Conservation (phyloP, 2,113 vertebrate species). For the sheep (Ovis aries) region ARS-UI_Ramb_v3.0 NC_056059.1:78939001-78939500, state of each 20-base stretch:
- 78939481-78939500: background rate
- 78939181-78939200: background rate
- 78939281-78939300: background rate
- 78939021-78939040: background rate
- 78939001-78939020: background rate
- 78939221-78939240: background rate
- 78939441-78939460: background rate
- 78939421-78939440: background rate
- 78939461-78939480: background rate
- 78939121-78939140: background rate
- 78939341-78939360: background rate
- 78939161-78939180: fast-evolving
- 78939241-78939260: background rate
- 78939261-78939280: background rate
- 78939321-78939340: background rate
- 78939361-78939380: background rate
- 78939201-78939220: background rate
- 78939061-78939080: background rate
- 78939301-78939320: background rate
- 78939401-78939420: background rate
- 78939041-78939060: background rate
- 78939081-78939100: background rate
- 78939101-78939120: background rate
- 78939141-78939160: background rate
- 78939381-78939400: background rate